These are phyloP conservation scores for Sapayoa aenigma DNA, from an alignment of 2,113 vertebrate species.

Conservation along the genomic window DNA sequence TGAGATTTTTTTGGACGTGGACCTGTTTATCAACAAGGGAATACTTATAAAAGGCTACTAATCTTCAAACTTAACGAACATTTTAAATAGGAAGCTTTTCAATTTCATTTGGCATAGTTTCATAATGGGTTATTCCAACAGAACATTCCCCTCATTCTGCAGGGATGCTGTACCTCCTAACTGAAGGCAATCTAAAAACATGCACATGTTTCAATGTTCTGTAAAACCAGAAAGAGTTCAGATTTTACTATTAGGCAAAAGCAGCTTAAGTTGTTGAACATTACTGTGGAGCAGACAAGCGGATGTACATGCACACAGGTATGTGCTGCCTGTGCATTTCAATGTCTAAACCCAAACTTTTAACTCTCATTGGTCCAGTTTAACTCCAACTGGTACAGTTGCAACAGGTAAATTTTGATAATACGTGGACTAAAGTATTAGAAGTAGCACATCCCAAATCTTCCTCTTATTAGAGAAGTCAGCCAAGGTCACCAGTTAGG, in stretches of 20 bases:
- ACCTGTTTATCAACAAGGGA: constrained; percentile 50
- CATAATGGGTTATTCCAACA: neutral
- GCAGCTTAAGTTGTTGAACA: neutral
- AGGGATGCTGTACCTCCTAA: neutral
- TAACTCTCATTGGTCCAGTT: neutral
- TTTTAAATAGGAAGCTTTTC: constrained; percentile 22
- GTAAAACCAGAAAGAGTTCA: neutral
- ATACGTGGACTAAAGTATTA: neutral
- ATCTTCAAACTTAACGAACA: neutral
- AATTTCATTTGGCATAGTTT: neutral
- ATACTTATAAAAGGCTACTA: constrained; percentile 47
- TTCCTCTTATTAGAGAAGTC: neutral
- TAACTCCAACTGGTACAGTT: neutral
- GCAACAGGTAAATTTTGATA: neutral
- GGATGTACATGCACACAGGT: rapidly evolving
- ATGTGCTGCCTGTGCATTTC: rapidly evolving
- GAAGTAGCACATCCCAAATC: neutral
- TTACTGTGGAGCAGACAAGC: neutral
- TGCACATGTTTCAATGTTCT: neutral
- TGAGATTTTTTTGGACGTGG: constrained; percentile 54
- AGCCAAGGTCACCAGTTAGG: neutral
- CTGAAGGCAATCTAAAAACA: neutral
- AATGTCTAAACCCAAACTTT: neutral
- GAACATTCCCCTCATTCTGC: neutral
- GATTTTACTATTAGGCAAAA: neutral